Evolutionary conservation across 2,888 invertebrate species (phyloP), one percentile per base, ranked within the genome.

Genomic region (Epicampocera succincta): DNA sequence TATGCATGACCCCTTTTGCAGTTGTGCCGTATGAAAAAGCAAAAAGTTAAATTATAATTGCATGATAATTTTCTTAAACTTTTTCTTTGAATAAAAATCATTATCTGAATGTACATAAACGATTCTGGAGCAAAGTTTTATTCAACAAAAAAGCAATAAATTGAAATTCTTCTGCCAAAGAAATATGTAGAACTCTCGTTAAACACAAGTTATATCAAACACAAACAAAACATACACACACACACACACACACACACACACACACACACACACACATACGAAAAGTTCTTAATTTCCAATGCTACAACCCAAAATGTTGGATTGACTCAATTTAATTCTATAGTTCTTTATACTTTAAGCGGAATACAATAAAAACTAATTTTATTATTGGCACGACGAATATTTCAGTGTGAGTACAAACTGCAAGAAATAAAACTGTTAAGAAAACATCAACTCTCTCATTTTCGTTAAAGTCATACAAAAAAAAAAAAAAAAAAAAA

Each of bases 361-460:
- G 38, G 42, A 44, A 69, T 54, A 61, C 73, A 69, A 63, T 61
- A 29, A 69, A 69, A 69, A 38, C 11, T 46, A 69, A 56, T 69
- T 69, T 46, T 46, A 46, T 69, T 48, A 17, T 48, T 63, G 6
- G n/a, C 46, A 38, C 56, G 29, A 17, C 19, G 38, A 33, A 46
- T 42, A 63, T 54, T 63, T 46, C 12, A 29, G 33, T 50, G 50
- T 33, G 46, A 50, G 17, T 11, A 29, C 48, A 65, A 74, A 58
- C 56, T 60, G 50, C 25, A 75, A 50, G 66, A 60, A 68, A 75
- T 75, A 15, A 68, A 75, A 68, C 29, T 44, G 68, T 46, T 56
- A 63, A 63, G 56, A 54, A 63, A 73, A 63, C 56, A 56, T 13
- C 46, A 65, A 15, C 13, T 54, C 44, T 29, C 3, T 3, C 40